Base-by-base conservation (phyloP, 2,888 invertebrate genomes). In the Polydrusus tereticollis region DNA sequence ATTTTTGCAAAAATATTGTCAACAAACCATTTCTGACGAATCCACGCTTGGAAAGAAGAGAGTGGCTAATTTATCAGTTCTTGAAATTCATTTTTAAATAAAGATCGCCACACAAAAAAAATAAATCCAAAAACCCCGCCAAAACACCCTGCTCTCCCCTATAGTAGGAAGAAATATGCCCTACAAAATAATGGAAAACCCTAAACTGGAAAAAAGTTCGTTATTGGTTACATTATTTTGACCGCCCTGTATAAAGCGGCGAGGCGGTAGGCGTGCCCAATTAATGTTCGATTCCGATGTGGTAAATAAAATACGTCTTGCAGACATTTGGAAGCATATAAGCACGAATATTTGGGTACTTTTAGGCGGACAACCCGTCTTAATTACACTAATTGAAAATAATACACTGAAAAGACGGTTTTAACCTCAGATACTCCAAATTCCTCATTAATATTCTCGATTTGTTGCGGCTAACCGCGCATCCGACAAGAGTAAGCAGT, bases 381-480 rank as follows among this genome's bases (percentile, higher is more conserved):
- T 64, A 72, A 72, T 72, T 72, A 67, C 33, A 33, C 72, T 67
- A 67, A 72, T 67, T 67, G 62, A 72, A 66, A 52, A 62, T 67
- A 59, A 67, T 72, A 58, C 59, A 59, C 62, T 62, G 62, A 69
- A 67, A 69, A 18, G 52, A 64, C 50, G 70, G 64, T 65, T 64
- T 50, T 60, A 60, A 59, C 55, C 65, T 60, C 67, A 33, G 72
- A 66, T 72, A 29, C 66, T 66, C 67, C 55, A 72, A 66, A 72
- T 67, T 72, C 72, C 72, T 66, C 72, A 72, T 72, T 66, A 72
- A 65, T 72, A 72, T 72, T 72, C 72, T 43, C 66, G 66, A 60
- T 72, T 66, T 59, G 72, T 59, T 72, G 55, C 72, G 60, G 72
- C 50, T 72, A 72, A 66, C 66, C 45, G 41, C 26, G 43, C 29